Base-by-base conservation (phyloP, 2,888 invertebrate genomes). In the Miltochrista miniata region DNA sequence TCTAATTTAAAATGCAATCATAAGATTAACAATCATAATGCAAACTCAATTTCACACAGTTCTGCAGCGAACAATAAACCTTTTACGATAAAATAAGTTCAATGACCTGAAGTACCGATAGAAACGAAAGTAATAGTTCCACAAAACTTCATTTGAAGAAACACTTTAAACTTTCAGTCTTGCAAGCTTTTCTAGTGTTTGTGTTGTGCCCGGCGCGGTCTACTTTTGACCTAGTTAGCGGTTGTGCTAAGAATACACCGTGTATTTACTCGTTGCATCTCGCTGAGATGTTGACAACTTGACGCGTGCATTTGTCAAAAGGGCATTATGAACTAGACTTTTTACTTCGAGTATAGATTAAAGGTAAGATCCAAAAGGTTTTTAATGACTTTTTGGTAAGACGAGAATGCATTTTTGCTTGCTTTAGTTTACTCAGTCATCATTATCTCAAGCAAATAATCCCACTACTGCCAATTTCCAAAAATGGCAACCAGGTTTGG, bases 141-240 rank as follows among this genome's bases (percentile, higher is more conserved):
- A 40, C 31, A 36, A 50, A 50, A 52, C 51, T 31, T 54, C 50
- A 43, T 45, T 36, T 37, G 34, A 40, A 54, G 41, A 54, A 34
- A 31, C 31, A 36, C 52, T 48, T 47, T 49, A 44, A 61, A 57
- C 55, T 59, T 60, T 54, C 41, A 45, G 51, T 49, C 40, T 51
- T 48, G 35, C 36, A 54, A 59, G 55, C 56, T 64, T 40, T 40
- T 36, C 18, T 38, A 30, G 45, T 51, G 51, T 45, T 53, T 52
- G 47, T 51, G 34, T 15, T 36, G 48, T 36, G 44, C 48, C 34
- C 36, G 45, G 45, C 29, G 31, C 45, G 33, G 56, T 58, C 36
- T 49, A 57, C 56, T 50, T 52, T 74, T 72, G 72, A 76, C 78
- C 76, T 59, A 72, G 67, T 72, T 74, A 50, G 71, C 51, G 68